Conservation (phyloP, 2,113 vertebrate genomes). For the Corythaeola cristata region DNA sequence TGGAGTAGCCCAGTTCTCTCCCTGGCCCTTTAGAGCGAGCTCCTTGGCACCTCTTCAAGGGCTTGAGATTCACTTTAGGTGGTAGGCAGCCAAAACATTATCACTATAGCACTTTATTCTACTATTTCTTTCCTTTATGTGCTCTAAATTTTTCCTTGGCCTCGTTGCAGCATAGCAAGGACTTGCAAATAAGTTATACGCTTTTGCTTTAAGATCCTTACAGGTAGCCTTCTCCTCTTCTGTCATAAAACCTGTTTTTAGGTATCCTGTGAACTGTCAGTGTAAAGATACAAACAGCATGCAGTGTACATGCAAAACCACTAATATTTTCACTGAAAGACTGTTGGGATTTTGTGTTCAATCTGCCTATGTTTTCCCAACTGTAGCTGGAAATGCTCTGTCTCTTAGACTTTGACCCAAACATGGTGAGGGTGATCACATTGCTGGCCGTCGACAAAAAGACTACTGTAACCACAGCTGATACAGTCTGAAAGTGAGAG, state of each 20-base stretch:
- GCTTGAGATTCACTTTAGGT: neutral
- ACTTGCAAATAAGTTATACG: neutral
- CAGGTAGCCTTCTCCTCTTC: neutral
- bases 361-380: neutral
- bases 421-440: accelerated
- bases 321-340: neutral
- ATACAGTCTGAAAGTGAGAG: neutral
- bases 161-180: neutral
- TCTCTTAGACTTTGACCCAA: neutral
- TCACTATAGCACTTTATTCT: neutral
- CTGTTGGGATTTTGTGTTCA: neutral
- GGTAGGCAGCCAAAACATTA: neutral
- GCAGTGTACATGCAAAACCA: neutral
- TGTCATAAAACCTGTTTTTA: neutral
- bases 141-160: neutral
- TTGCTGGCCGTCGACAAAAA: neutral
- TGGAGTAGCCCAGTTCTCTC: neutral
- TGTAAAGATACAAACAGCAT: neutral
- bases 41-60: neutral
- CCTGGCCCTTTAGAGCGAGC: neutral
- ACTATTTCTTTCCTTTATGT: neutral
- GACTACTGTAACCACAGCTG: neutral
- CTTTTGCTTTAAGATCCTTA: neutral
- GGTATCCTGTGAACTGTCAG: neutral
- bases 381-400: neutral